Conservation (phyloP, 2,888 invertebrate genomes). For the Andrena haemorrhoa region DNA sequence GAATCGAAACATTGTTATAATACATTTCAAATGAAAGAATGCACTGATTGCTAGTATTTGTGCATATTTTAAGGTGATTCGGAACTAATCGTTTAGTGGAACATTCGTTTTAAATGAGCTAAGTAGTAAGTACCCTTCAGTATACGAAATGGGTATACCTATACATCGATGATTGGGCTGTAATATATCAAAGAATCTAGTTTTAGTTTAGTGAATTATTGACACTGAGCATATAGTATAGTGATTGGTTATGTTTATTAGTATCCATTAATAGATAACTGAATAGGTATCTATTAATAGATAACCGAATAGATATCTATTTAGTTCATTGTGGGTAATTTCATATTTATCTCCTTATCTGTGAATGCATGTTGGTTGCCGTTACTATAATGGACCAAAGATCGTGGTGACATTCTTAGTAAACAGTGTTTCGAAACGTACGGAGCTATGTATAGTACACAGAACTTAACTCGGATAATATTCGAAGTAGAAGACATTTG, state of each 20-base stretch:
- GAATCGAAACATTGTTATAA: background rate
- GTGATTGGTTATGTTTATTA: too few species aligned
- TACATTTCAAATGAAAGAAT: conserved; percentile 1
- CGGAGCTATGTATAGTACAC: background rate
- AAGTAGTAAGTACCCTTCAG: background rate
- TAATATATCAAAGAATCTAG: background rate
- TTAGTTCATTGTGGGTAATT: background rate
- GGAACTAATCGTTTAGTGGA: background rate
- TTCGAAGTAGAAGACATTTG: background rate
- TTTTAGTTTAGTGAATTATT: background rate
- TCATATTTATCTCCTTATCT: conserved; percentile 30
- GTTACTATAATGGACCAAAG: conserved; percentile 40
- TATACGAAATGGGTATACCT: background rate
- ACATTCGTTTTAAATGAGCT: background rate
- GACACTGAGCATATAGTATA: background rate
- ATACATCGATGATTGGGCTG: background rate
- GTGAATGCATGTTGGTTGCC: conserved; percentile 20
- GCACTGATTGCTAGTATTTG: background rate
- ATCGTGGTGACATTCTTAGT: conserved; percentile 28
- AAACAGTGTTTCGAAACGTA: background rate
- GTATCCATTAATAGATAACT: too few species aligned
- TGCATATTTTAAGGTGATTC: background rate
- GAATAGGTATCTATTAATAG: background rate
- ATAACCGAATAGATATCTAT: background rate
- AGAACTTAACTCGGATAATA: background rate